These are phyloP conservation scores for Python bivittatus DNA, from an alignment of 2,113 vertebrate genomes.

Conservation along the genomic window DNA sequence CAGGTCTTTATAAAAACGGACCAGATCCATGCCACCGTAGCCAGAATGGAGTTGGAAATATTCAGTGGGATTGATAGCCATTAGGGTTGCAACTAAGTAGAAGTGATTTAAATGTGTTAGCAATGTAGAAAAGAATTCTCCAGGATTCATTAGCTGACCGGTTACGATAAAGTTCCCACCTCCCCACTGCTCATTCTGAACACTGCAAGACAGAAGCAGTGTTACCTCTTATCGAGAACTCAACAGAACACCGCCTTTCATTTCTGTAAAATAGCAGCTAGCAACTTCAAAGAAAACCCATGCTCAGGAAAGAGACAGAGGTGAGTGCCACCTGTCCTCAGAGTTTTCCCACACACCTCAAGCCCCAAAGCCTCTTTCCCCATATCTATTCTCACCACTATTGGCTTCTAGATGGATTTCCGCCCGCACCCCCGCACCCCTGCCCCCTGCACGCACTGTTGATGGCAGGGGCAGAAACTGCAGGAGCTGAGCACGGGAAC, in stretches of 20 bases:
- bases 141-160: background rate
- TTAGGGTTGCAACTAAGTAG: background rate
- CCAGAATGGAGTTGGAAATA: background rate
- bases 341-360: background rate
- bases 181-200: background rate
- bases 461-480: background rate
- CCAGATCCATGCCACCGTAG: background rate
- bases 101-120: background rate
- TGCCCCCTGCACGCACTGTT: no score
- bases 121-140: background rate
- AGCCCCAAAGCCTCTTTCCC: background rate
- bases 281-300: background rate
- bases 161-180: background rate
- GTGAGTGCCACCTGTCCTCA: background rate
- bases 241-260: background rate
- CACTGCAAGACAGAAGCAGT: background rate
- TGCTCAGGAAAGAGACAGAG: background rate
- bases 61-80: background rate
- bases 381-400: background rate
- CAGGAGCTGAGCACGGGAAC: background rate
- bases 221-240: background rate
- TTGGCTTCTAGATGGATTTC: background rate
- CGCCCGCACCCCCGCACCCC: background rate
- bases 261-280: background rate
- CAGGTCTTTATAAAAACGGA: background rate